Conservation (phyloP, 2,113 vertebrate genomes). For the Chaetops frenatus region DNA sequence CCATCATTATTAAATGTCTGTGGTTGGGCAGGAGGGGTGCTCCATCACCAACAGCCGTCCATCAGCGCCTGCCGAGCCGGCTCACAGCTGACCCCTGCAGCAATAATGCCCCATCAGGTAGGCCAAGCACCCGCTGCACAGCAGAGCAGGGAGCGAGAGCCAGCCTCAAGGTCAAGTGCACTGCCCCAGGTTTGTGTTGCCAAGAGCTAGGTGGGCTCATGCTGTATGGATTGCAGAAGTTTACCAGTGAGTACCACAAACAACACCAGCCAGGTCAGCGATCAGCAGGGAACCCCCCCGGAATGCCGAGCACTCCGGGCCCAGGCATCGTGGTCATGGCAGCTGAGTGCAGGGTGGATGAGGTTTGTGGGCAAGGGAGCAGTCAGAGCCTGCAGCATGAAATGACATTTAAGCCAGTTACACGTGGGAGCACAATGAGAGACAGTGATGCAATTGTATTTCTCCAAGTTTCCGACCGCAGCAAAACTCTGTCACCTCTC, state of each 20-base stretch:
- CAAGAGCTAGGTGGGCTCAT: constrained; percentile 87
- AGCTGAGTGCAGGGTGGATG: constrained; percentile 76
- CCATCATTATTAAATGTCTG: constrained; percentile 94
- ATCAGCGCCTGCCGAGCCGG: constrained; percentile 82
- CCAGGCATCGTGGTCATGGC: constrained; percentile 72
- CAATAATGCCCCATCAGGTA: constrained; percentile 96
- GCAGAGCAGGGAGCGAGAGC: constrained; percentile 90
- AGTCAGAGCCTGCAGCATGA: constrained; percentile 69
- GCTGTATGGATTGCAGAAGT: constrained; percentile 97
- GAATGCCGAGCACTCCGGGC: constrained; percentile 52
- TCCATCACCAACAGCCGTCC: constrained; percentile 90
- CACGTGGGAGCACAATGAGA: constrained; percentile 81
- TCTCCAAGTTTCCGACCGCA: constrained; percentile 50
- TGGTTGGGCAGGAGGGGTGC: constrained; percentile 82
- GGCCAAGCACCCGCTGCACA: constrained; percentile 94
- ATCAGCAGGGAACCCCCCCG: constrained; percentile 79
- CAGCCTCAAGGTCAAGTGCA: constrained; percentile 94
- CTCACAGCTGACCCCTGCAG: constrained; percentile 95
- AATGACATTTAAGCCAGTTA: constrained; percentile 92
- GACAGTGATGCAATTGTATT: constrained; percentile 87
- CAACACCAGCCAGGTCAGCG: constrained; percentile 94
- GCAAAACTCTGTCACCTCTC: constrained; percentile 44
- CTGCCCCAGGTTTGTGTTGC: constrained; percentile 89
- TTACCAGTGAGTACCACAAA: constrained; percentile 96
- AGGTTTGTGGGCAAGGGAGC: constrained; percentile 58